phyloP scores from a whole-genome alignment of 1,140 invertebrate genomes.

The Bombus affinis region DNA sequence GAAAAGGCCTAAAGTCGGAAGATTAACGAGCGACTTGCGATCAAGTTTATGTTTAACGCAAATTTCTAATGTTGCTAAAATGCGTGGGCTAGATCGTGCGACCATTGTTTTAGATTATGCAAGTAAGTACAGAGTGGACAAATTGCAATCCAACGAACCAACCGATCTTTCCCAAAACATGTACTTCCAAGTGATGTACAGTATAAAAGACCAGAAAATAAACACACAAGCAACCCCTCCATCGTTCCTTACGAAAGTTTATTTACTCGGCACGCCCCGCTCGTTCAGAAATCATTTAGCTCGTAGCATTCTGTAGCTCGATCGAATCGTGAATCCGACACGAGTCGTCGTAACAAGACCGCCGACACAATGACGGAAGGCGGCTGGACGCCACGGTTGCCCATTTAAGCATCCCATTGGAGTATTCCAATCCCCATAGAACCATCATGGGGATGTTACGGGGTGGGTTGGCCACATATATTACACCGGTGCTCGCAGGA shows the following conservation, averaged over 20 bases:
- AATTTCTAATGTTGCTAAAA: background rate
- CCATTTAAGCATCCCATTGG: conserved; percentile 42
- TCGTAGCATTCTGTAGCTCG: background rate
- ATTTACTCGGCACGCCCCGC: conserved; percentile 51
- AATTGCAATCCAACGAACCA: background rate
- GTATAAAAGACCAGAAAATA: background rate
- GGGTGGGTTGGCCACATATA: conserved; percentile 3
- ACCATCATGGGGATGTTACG: conserved; percentile 21
- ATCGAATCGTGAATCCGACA: conserved; percentile 24
- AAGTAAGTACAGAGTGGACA: too few species aligned
- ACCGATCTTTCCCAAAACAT: background rate
- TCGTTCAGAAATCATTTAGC: conserved; percentile 51
- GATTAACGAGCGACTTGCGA: conserved; percentile 16
- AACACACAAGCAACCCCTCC: background rate
- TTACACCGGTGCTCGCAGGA: conserved; percentile 13
- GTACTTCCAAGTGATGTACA: background rate
- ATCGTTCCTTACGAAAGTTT: conserved; percentile 5
- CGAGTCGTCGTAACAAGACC: conserved; percentile 51
- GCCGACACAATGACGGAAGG: conserved; percentile 48
- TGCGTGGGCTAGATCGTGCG: too few species aligned
- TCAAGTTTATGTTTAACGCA: background rate
- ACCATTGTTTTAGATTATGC: too few species aligned
- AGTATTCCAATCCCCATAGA: background rate
- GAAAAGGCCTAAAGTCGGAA: background rate
- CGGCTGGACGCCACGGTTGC: conserved; percentile 32